Percentiles rank a stretch among this genome's conserved stretches.
Evolutionary conservation across 2,113 vertebrate species (phyloP).

Genomic region (Mormyrus lacerda): DNA sequence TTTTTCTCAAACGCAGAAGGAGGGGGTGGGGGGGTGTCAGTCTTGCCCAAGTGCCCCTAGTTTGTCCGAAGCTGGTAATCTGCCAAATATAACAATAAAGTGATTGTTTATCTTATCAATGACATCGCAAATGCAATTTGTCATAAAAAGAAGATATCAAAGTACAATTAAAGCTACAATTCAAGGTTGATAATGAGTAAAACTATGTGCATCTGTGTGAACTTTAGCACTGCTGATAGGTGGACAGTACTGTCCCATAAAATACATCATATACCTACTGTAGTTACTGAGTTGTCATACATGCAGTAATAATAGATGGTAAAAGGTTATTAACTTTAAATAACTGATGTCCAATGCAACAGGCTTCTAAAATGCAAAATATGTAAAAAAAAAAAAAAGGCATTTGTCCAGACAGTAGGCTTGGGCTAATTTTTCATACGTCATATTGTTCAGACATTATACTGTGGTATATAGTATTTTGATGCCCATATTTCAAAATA

Average conservation of each 20-base stretch:
- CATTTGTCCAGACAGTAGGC: background rate
- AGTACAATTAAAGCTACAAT: background rate
- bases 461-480: background rate
- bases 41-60: slow-evolving; percentile 53
- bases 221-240: background rate
- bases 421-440: background rate
- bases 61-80: slow-evolving; percentile 73
- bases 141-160: slow-evolving; percentile 24
- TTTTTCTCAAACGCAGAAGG: background rate
- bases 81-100: slow-evolving; percentile 55
- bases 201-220: background rate
- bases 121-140: slow-evolving; percentile 20
- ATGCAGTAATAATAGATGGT: background rate
- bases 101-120: slow-evolving; percentile 37
- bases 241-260: background rate
- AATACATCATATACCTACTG: background rate
- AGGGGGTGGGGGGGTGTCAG: slow-evolving; percentile 5
- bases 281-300: background rate
- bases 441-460: background rate
- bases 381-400: background rate
- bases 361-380: background rate
- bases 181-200: background rate
- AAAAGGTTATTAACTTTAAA: background rate
- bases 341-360: background rate
- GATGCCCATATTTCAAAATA: background rate